Percentiles rank a stretch among this genome's conserved stretches.
These are phyloP conservation scores for Tangara arthus DNA, from an alignment of 2,797 vertebrate species.

Conservation along the genomic window DNA sequence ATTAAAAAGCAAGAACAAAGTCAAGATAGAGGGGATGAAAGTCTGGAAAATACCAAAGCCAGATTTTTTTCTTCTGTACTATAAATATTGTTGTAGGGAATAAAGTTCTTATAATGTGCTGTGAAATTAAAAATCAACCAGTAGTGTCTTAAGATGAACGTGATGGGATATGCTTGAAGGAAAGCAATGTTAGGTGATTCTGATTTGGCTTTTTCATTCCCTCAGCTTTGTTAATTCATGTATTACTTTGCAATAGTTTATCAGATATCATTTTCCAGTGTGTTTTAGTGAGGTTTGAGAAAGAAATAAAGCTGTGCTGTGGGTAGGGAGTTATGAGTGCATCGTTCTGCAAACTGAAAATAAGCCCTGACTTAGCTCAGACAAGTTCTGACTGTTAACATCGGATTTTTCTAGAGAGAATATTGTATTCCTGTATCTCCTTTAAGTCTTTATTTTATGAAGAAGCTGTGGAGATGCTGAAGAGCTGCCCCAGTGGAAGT, in stretches of 20 bases:
- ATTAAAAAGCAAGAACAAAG: slow-evolving; percentile 49
- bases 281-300: neutral
- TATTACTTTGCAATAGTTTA: neutral
- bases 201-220: neutral
- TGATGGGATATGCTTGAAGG: neutral
- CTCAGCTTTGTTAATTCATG: neutral
- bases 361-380: neutral
- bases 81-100: neutral
- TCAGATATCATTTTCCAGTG: neutral
- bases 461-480: neutral
- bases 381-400: neutral
- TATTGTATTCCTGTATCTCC: neutral
- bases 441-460: neutral
- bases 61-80: neutral
- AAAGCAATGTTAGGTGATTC: neutral
- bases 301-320: neutral
- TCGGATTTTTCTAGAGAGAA: neutral
- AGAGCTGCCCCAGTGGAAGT: neutral
- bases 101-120: neutral
- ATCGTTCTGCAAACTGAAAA: neutral
- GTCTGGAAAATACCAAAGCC: slow-evolving; percentile 35
- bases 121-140: neutral
- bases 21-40: slow-evolving; percentile 39
- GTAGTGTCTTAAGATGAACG: neutral
- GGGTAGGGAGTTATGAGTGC: neutral